phyloP scores from a whole-genome alignment of 2,888 invertebrate species.

The Therioaphis trifolii region DNA sequence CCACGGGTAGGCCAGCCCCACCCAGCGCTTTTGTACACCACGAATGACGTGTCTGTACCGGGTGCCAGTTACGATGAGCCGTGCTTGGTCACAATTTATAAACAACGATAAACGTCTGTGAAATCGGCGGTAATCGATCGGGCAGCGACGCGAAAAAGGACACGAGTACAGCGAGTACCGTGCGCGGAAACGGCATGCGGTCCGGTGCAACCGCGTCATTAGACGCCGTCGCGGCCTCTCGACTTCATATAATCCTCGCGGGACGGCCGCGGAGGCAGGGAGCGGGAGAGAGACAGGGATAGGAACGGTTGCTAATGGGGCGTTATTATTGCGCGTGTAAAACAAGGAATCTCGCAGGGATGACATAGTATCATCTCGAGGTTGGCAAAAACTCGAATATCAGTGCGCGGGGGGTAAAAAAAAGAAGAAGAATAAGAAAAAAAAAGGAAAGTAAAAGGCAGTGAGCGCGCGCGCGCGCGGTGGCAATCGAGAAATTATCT shows the following conservation, averaged over 20 bases:
- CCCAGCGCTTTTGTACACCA: no score
- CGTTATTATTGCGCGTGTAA: constrained; percentile 54
- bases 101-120: not conserved
- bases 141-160: constrained; percentile 3
- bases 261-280: not conserved
- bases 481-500: constrained; percentile 54
- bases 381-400: constrained; percentile 37
- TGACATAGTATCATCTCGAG: constrained; percentile 10
- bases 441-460: constrained; percentile 19
- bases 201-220: constrained; percentile 15
- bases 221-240: constrained; percentile 2
- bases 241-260: constrained; percentile 13
- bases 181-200: constrained; percentile 23
- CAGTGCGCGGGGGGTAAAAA: not conserved
- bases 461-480: not conserved
- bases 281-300: no score
- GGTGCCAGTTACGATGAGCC: no score
- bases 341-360: constrained; percentile 44
- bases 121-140: constrained; percentile 1
- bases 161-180: not conserved
- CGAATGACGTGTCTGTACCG: no score
- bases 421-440: not conserved
- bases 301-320: constrained; percentile 45
- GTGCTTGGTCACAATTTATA: no score
- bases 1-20: no score